These are phyloP conservation scores for Pseudolaguvia tuberculata DNA, from an alignment of 2,113 vertebrate species.

Conservation along the genomic window DNA sequence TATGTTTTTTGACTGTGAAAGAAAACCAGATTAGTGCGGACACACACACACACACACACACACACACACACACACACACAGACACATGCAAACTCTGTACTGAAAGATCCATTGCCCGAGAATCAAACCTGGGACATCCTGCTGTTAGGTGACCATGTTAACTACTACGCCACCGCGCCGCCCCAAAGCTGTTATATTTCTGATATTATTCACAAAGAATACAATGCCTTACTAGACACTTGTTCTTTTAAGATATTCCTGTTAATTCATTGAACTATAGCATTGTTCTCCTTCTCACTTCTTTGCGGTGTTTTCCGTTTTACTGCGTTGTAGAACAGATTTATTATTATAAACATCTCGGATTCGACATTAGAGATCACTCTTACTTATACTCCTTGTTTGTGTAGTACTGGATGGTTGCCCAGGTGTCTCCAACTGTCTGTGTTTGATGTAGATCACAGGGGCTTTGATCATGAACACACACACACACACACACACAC, in stretches of 20 bases:
- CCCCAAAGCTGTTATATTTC: no score
- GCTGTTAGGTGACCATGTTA: no score
- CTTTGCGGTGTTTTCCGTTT: neutral
- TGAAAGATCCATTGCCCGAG: no score
- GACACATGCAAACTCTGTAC: no score
- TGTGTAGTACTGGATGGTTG: neutral
- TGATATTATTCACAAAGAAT: neutral
- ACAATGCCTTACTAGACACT: neutral
- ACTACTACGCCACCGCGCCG: no score
- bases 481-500: neutral
- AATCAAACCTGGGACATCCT: no score
- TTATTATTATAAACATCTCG: neutral
- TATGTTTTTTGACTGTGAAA: no score
- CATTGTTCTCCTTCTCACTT: neutral
- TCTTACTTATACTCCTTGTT: neutral
- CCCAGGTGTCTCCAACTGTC: slow-evolving; percentile 39
- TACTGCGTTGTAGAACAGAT: neutral
- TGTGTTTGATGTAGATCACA: slow-evolving; percentile 25
- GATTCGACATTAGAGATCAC: neutral
- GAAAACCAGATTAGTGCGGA: no score
- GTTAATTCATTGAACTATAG: neutral
- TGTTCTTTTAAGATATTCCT: neutral
- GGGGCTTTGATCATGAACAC: slow-evolving; percentile 22
- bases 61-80: no score
- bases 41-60: no score